Base-by-base conservation (phyloP, 2,797 vertebrate genomes). In the Tokudaia muenninki region DNA sequence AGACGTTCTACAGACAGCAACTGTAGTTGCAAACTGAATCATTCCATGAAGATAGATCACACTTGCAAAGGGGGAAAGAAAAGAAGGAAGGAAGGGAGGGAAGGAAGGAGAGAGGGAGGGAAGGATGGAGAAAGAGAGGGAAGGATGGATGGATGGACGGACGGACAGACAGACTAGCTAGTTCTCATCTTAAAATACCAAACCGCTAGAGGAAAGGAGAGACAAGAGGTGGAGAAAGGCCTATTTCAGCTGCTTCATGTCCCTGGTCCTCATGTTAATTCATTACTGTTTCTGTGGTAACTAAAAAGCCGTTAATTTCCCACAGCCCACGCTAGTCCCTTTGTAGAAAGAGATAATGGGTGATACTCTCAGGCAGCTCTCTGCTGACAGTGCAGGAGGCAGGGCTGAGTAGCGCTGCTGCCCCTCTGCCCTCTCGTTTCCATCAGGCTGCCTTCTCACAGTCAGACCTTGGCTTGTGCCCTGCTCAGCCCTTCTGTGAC, bases 311-410 rank as follows among this genome's bases (percentile, higher is more conserved):
- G 98, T 98, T 98, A 98, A 98, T 98, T 98, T 99, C 97, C 98
- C 98, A 97, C 98, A 98, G 98, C 96, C 97, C 98, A 99, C 99
- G 99, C 99, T 99, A 99, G 99, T 99, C 99, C 99, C 98, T 99
- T 99, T 99, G 99, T 99, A 99, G 83, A 98, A 98, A 98, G 98
- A 98, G 98, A 99, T 99, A 99, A 99, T 99, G 99, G 99, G 98
- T 97, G 98, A 98, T 98, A 98, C 99, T 99, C 99, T 98, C 98
- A 98, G 98, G 98, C 98, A 98, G 98, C 98, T 98, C 98, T 96
- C 98, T 99, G 98, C 99, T 98, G 99, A 98, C 99, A 99, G 99
- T 99, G 99, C 98, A 99, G 96, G 98, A 98, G 97, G 90, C 96
- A 98, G 88, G 67, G 72, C 98, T 98, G 93, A 97, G 98, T 98